Evolutionary conservation across 1,140 invertebrate genomes (phyloP).

Genomic region (Lucilia sericata): DNA sequence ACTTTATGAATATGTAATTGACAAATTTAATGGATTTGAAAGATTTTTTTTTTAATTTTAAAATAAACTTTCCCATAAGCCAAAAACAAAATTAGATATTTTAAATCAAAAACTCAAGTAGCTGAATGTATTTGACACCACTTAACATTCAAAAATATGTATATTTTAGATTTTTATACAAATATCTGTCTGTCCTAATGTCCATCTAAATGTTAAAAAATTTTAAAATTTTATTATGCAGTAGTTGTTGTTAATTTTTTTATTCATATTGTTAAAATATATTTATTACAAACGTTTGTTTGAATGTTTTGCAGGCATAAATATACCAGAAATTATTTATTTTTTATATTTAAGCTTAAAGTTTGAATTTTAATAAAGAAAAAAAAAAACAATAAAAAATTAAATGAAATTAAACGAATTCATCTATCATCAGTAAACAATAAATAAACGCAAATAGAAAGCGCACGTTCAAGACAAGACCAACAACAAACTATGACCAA

Average conservation of each 20-base stretch:
- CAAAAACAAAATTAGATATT: neutral
- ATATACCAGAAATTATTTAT: neutral
- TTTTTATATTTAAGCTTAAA: neutral
- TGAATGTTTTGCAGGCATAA: neutral
- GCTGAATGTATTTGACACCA: conserved; percentile 37
- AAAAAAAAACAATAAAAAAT: neutral
- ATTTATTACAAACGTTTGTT: neutral
- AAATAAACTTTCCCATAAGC: conserved; percentile 27
- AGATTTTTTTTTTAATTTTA: neutral
- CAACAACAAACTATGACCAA: neutral
- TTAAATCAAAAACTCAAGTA: neutral
- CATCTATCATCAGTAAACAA: conserved; percentile 65
- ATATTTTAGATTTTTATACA: neutral
- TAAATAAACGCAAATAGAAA: conserved; percentile 66
- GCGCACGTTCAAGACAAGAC: conserved; percentile 54
- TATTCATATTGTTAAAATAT: conserved; percentile 46
- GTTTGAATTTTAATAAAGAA: neutral
- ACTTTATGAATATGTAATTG: neutral
- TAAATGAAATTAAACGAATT: conserved; percentile 39
- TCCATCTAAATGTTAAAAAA: neutral
- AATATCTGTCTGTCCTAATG: neutral
- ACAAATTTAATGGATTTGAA: neutral
- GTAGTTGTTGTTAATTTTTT: conserved; percentile 4
- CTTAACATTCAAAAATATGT: conserved; percentile 18
- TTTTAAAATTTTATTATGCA: neutral